phyloP scores from a whole-genome alignment of 2,888 invertebrate species.

The Drosophila mimetica region DNA sequence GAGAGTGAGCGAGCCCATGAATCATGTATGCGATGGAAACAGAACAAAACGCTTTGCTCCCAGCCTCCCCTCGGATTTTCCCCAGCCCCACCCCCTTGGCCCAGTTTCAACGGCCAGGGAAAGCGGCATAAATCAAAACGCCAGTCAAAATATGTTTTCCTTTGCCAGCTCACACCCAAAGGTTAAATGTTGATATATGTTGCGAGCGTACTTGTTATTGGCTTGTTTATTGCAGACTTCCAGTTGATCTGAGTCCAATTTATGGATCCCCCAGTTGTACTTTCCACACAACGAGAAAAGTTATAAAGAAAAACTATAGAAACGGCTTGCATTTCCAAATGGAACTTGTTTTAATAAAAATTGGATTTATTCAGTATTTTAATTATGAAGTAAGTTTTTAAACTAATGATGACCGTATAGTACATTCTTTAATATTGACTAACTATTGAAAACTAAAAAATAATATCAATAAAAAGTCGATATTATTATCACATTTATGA shows the following conservation, averaged over 20 bases:
- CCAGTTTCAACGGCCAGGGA: neutral
- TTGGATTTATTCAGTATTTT: no score
- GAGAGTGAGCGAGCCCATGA: constrained; percentile 52
- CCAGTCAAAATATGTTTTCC: constrained; percentile 73
- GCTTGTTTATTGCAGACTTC: constrained; percentile 29
- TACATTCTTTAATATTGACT: no score
- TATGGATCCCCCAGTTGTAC: neutral
- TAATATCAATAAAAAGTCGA: no score
- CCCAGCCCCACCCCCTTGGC: neutral
- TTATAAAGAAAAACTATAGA: no score
- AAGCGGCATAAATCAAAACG: constrained; percentile 68
- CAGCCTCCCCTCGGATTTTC: neutral
- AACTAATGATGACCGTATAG: no score
- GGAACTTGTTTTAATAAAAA: no score
- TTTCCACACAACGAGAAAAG: neutral
- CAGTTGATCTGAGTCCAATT: constrained; percentile 13
- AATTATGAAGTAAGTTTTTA: no score
- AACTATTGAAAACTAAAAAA: no score
- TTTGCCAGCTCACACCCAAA: constrained; percentile 40
- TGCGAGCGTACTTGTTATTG: constrained; percentile 31
- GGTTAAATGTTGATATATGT: constrained; percentile 37
- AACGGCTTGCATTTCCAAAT: no score
- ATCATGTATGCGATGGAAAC: constrained; percentile 71
- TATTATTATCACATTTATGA: no score
- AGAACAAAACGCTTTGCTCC: constrained; percentile 46